phyloP scores from a whole-genome alignment of 1,140 invertebrate species.

The Meloidogyne hapla region DNA sequence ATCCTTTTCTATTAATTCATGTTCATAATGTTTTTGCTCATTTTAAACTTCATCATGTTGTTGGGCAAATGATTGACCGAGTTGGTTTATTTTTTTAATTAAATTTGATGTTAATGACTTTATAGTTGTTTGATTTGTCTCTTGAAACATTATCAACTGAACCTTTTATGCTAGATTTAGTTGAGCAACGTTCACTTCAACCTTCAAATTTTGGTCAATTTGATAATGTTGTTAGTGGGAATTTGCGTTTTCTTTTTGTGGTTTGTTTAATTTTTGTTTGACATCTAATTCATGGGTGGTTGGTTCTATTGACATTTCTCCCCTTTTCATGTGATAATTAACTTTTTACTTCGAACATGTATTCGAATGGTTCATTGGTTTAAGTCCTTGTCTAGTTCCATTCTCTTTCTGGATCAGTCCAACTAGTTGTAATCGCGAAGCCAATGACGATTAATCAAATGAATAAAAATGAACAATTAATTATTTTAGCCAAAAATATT shows the following conservation, averaged over 20 bases:
- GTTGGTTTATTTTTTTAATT: conserved; percentile 3
- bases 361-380: not conserved
- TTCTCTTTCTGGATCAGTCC: no score
- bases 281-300: no score
- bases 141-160: conserved; percentile 13
- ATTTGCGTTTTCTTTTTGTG: conserved; percentile 19
- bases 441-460: not conserved
- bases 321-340: no score
- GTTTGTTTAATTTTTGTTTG: not conserved
- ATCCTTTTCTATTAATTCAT: conserved; percentile 6
- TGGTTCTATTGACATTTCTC: no score
- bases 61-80: conserved; percentile 12
- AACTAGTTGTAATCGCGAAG: no score
- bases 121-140: conserved; percentile 18
- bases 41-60: conserved; percentile 6
- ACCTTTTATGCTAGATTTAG: conserved; percentile 18
- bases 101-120: not conserved
- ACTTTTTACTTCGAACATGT: no score
- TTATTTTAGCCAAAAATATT: not conserved
- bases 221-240: conserved; percentile 20
- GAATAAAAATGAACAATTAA: not conserved
- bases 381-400: no score
- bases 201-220: conserved; percentile 17
- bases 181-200: conserved; percentile 24
- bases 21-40: conserved; percentile 5